Percentiles rank a stretch among this genome's conserved stretches.
phyloP scores from a whole-genome alignment of 1,140 invertebrate species.

The Ips nitidus region DNA sequence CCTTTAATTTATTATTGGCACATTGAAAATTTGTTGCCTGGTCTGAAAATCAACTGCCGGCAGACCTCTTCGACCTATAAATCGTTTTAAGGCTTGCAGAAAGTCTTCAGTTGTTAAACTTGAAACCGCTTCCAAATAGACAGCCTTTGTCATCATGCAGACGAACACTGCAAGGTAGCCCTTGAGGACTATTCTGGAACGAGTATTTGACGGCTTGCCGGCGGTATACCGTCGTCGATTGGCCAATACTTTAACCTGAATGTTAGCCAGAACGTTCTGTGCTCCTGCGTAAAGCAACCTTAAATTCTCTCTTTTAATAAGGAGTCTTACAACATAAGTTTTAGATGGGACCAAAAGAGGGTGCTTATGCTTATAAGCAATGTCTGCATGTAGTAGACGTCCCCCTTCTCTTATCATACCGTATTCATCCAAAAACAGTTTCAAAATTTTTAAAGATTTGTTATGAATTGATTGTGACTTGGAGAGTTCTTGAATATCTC shows the following conservation, averaged over 20 bases:
- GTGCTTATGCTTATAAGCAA: constrained; percentile 19
- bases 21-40: too few relatives aligned
- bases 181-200: background rate
- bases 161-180: background rate
- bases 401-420: constrained; percentile 33
- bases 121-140: background rate
- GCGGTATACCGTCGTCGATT: background rate
- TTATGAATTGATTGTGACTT: background rate
- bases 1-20: too few relatives aligned
- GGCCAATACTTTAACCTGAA: background rate
- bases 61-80: too few relatives aligned
- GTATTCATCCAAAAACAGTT: background rate
- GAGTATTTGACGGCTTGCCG: background rate
- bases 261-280: background rate
- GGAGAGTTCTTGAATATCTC: background rate
- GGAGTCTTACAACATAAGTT: background rate
- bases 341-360: background rate
- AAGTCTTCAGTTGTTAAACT: too few relatives aligned
- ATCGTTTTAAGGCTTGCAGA: too few relatives aligned
- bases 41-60: too few relatives aligned
- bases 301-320: constrained; percentile 2
- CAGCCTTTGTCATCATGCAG: background rate
- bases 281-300: background rate
- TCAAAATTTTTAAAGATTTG: background rate
- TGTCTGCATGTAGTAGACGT: too few relatives aligned